Evolutionary conservation across 1,140 invertebrate species (phyloP).

Genomic region (Elysia chlorotica): DNA sequence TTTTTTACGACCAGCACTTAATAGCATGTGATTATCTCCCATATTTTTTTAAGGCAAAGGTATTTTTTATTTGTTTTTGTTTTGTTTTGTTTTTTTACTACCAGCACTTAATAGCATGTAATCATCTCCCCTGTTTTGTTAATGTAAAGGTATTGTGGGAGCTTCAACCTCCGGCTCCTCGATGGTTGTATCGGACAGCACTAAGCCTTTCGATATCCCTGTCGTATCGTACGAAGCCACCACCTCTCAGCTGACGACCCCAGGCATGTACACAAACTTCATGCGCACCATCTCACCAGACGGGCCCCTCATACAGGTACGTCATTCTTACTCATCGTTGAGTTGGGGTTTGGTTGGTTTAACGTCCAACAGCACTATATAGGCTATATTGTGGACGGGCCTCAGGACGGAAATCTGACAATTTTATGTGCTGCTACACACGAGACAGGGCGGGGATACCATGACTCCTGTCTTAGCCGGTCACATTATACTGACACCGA

Average conservation of each 20-base stretch:
- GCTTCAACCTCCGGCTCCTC: slow-evolving; percentile 37
- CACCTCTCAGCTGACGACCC: slow-evolving; percentile 74
- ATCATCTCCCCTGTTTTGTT: background rate
- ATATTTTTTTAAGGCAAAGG: background rate
- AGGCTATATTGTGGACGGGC: too few species aligned
- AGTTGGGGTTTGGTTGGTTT: background rate
- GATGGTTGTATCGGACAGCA: slow-evolving; percentile 29
- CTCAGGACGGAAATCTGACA: too few species aligned
- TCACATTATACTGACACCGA: too few species aligned
- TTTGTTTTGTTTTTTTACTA: background rate
- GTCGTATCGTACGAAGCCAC: slow-evolving; percentile 81
- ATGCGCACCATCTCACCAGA: slow-evolving; percentile 81
- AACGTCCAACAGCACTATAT: too few species aligned
- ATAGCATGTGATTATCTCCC: background rate
- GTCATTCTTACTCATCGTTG: background rate
- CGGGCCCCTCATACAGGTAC: slow-evolving; percentile 63
- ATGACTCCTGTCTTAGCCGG: too few species aligned
- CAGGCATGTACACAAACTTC: slow-evolving; percentile 76
- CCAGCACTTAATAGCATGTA: too few species aligned
- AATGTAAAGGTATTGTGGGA: slow-evolving; percentile 44
- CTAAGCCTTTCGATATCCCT: slow-evolving; percentile 65
- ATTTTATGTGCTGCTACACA: too few species aligned
- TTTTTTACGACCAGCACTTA: background rate
- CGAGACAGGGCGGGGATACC: too few species aligned
- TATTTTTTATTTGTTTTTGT: background rate